Base-by-base conservation (phyloP, 2,797 vertebrate species). In the Mycteria americana region DNA sequence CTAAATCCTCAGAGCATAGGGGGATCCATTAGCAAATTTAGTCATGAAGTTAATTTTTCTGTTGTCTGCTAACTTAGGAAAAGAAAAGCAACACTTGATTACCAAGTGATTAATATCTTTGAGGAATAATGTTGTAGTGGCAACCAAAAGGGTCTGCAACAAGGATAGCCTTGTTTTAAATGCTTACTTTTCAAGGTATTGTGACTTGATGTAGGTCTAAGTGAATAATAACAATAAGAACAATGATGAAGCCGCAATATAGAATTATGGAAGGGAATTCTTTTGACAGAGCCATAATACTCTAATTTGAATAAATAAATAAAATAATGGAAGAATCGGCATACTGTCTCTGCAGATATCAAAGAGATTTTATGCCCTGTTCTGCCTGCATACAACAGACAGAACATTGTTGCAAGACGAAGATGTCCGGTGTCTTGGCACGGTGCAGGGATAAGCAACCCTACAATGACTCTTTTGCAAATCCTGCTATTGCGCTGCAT, bases 331-430 rank as follows among this genome's bases (percentile, higher is more conserved):
- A 83, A 93, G 88, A 94, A 92, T 50, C 1, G 4, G 6, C 28
- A 93, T 57, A 57, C 41, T 95, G 93, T 91, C 80, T 92, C 59
- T 92, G 60, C 14, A n/a, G 60, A 91, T 80, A 93, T 83, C 90
- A 97, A 89, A 94, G 92, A 67, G 72, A 89, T 92, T 93, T 87
- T 91, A 85, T 91, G 56, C 53, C 24, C 69, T 80, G 60, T 64
- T 87, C 67, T 93, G 74, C 74, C 68, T 74, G 45, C 1, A 1
- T 10, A 62, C 50, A 93, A 95, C 92, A 97, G 85, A 90, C 76
- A 43, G 91, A 50, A 88, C 89, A 88, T 81, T 96, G 94, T 95
- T 92, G 57, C 54, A 81, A 88, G 82, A 76, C 0, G 33, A 95
- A 92, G 88, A 93, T 69, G 73, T 35, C 68, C 3, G 2, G 68